Conservation (phyloP, 2,888 invertebrate species). For the Iphiclides podalirius region DNA sequence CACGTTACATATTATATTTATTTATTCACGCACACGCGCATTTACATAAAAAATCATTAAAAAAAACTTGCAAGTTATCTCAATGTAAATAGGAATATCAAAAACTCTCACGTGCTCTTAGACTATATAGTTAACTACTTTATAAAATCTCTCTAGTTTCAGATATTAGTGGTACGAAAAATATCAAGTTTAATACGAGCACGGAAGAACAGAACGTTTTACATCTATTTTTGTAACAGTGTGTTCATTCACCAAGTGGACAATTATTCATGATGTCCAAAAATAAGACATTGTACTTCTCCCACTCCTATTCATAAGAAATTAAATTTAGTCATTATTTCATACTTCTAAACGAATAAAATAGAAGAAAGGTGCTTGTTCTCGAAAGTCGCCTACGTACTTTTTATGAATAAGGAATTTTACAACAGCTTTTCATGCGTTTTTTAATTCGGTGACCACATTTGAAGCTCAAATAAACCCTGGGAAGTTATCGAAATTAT, state of each 20-base stretch:
- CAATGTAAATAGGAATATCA: too few relatives aligned
- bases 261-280: slow-evolving; percentile 10
- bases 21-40: too few relatives aligned
- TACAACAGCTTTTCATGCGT: slow-evolving; percentile 39
- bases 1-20: too few relatives aligned
- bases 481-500: too few relatives aligned
- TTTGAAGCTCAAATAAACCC: slow-evolving; percentile 6
- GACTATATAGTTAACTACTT: too few relatives aligned
- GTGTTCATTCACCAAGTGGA: slow-evolving; percentile 10
- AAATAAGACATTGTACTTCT: slow-evolving; percentile 7
- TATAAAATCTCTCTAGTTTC: too few relatives aligned
- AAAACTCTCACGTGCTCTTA: too few relatives aligned
- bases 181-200: too few relatives aligned
- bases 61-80: too few relatives aligned
- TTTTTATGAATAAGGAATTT: slow-evolving; percentile 27
- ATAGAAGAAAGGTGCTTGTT: slow-evolving; percentile 30
- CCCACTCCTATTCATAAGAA: slow-evolving; percentile 10
- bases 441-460: slow-evolving; percentile 37
- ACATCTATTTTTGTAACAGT: slow-evolving; percentile 15
- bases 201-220: too few relatives aligned
- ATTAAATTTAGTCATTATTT: slow-evolving; percentile 27
- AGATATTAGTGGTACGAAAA: too few relatives aligned
- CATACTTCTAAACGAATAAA: slow-evolving; percentile 21
- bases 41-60: too few relatives aligned
- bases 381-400: slow-evolving; percentile 49